phyloP scores from a whole-genome alignment of 1,140 invertebrate species.

The Cecropterus lyciades region DNA sequence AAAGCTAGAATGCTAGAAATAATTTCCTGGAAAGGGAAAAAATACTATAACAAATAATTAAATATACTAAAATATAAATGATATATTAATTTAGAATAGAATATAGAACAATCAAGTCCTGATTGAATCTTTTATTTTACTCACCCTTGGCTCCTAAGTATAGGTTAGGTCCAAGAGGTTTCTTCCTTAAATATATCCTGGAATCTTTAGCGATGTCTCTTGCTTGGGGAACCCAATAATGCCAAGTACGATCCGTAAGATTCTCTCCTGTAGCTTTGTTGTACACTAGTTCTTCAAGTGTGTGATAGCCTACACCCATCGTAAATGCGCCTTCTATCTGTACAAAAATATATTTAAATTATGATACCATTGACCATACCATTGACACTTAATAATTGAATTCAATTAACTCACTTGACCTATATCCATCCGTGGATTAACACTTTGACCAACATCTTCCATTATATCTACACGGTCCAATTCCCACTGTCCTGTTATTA shows the following conservation, averaged over 20 bases:
- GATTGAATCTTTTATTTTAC: no score
- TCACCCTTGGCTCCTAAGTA: slow-evolving; percentile 91
- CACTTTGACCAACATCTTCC: slow-evolving; percentile 89
- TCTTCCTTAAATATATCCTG: slow-evolving; percentile 88
- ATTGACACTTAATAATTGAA: no score
- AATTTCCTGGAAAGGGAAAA: no score
- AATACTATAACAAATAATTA: no score
- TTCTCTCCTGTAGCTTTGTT: slow-evolving; percentile 87
- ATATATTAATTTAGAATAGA: no score
- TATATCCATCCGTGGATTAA: slow-evolving; percentile 91
- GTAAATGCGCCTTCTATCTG: slow-evolving; percentile 93
- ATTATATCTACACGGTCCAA: slow-evolving; percentile 89
- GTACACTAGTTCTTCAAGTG: slow-evolving; percentile 88
- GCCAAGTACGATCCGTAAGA: slow-evolving; percentile 91
- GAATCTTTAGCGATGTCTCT: slow-evolving; percentile 94
- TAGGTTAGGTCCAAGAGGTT: slow-evolving; percentile 88
- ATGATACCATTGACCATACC: no score
- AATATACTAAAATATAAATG: no score
- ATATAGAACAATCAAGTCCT: no score
- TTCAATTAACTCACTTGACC: slow-evolving; percentile 89
- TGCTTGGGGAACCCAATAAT: slow-evolving; percentile 91
- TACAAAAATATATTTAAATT: no score
- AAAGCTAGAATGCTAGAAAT: no score
- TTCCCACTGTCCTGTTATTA: slow-evolving; percentile 91
- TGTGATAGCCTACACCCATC: slow-evolving; percentile 93